A percentile compares a stretch with the other conserved stretches of the same genome.
Evolutionary conservation across 2,888 invertebrate genomes (phyloP).

Genomic region (Meliscaeva auricollis): DNA sequence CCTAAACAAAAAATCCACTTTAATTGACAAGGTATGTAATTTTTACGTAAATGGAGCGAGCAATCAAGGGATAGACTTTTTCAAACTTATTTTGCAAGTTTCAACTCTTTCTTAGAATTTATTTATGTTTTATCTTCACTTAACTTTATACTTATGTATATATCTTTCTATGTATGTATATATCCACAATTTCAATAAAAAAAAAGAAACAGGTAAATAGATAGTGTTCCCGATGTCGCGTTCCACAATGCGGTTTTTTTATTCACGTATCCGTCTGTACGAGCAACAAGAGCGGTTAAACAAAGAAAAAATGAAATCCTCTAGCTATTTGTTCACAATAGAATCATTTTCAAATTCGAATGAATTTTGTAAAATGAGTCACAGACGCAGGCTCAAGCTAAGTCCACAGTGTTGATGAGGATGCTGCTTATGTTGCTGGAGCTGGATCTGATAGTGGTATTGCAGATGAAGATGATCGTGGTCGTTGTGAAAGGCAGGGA

Average conservation of each 20-base stretch:
- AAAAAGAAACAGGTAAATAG: slow-evolving; percentile 29
- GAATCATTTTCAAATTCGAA: slow-evolving; percentile 48
- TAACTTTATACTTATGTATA: neutral
- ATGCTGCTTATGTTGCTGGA: slow-evolving; percentile 54
- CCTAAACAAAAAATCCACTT: neutral
- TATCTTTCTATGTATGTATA: slow-evolving; percentile 18
- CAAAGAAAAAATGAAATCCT: slow-evolving; percentile 64
- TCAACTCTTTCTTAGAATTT: neutral
- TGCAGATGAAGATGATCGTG: slow-evolving; percentile 54
- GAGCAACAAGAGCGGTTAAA: slow-evolving; percentile 47
- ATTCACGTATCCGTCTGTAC: slow-evolving; percentile 27
- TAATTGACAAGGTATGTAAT: slow-evolving; percentile 18
- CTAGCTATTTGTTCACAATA: slow-evolving; percentile 70
- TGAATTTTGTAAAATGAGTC: slow-evolving; percentile 69
- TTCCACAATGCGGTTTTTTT: slow-evolving; percentile 53
- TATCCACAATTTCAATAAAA: slow-evolving; percentile 35
- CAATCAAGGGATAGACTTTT: neutral
- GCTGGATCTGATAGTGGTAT: slow-evolving; percentile 38
- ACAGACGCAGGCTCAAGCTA: slow-evolving; percentile 23
- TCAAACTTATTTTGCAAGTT: slow-evolving; percentile 16
- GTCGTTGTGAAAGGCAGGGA: slow-evolving; percentile 51
- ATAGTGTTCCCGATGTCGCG: slow-evolving; percentile 49
- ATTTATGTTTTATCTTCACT: slow-evolving; percentile 31
- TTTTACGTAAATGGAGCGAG: neutral
- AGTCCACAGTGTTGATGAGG: slow-evolving; percentile 60